These are phyloP conservation scores for Schizothorax lantsangensis DNA, from an alignment of 2,797 vertebrate genomes.

Conservation along the genomic window DNA sequence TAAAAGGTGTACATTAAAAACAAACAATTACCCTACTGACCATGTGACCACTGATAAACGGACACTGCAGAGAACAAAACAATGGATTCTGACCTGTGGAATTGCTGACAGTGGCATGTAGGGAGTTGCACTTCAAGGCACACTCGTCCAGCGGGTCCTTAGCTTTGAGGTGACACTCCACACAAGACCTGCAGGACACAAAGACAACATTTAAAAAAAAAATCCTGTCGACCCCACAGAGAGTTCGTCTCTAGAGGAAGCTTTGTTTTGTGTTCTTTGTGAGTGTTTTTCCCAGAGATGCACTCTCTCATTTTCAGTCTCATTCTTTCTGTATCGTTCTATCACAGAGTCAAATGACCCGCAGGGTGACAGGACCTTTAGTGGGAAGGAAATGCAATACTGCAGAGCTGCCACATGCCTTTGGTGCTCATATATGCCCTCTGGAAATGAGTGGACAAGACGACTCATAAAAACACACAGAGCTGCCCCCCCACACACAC, in stretches of 20 bases:
- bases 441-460: conserved; percentile 70
- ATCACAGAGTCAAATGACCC: conserved; percentile 69
- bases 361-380: conserved; percentile 71
- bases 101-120: conserved; percentile 82
- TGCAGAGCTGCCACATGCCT: conserved; percentile 67
- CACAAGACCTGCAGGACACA: conserved; percentile 83
- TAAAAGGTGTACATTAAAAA: not conserved
- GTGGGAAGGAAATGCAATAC: conserved; percentile 73
- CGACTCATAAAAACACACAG: conserved; percentile 26
- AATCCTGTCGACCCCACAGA: conserved; percentile 47
- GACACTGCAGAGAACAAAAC: conserved; percentile 5
- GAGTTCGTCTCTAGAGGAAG: conserved; percentile 42
- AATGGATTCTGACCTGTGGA: conserved; percentile 80
- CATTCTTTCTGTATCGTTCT: conserved; percentile 58
- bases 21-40: not conserved
- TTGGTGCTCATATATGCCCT: conserved; percentile 74
- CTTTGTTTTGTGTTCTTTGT: conserved; percentile 62
- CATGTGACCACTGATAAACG: not conserved
- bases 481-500: not conserved
- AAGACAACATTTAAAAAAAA: conserved; percentile 64
- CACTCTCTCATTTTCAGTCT: conserved; percentile 73
- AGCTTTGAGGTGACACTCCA: conserved; percentile 90
- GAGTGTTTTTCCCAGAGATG: conserved; percentile 68
- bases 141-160: conserved; percentile 79
- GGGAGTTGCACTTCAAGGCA: conserved; percentile 82